phyloP scores from a whole-genome alignment of 2,797 vertebrate genomes.

The Catamblyrhynchus diadema region DNA sequence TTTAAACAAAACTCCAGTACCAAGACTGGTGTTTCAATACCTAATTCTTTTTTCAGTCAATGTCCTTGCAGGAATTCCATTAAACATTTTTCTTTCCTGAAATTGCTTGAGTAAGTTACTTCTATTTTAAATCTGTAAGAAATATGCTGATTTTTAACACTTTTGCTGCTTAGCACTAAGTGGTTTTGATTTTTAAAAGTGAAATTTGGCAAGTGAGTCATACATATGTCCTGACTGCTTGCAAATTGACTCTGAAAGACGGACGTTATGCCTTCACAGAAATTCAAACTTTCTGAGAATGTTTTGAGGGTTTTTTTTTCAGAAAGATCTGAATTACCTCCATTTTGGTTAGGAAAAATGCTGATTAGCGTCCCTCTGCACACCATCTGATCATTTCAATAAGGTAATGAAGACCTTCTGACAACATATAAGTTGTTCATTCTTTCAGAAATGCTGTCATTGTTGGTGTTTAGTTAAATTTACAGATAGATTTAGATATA shows the following conservation, averaged over 20 bases:
- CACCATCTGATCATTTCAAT: neutral
- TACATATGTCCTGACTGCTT: neutral
- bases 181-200: neutral
- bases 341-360: neutral
- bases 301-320: neutral
- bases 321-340: neutral
- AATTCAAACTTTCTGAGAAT: neutral
- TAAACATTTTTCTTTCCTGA: neutral
- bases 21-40: neutral
- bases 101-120: neutral
- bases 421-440: neutral
- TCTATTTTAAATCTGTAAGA: neutral
- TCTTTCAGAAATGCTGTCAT: neutral
- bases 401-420: neutral
- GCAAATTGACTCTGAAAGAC: neutral
- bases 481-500: neutral
- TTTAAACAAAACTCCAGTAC: neutral
- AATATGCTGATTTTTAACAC: slow-evolving; percentile 2
- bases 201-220: slow-evolving; percentile 7
- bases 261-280: neutral
- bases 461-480: neutral
- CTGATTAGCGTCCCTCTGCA: neutral
- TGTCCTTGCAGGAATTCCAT: neutral
- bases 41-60: neutral
- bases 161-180: neutral